Conservation (phyloP, 2,113 vertebrate species). For the Hypomesus transpacificus region DNA sequence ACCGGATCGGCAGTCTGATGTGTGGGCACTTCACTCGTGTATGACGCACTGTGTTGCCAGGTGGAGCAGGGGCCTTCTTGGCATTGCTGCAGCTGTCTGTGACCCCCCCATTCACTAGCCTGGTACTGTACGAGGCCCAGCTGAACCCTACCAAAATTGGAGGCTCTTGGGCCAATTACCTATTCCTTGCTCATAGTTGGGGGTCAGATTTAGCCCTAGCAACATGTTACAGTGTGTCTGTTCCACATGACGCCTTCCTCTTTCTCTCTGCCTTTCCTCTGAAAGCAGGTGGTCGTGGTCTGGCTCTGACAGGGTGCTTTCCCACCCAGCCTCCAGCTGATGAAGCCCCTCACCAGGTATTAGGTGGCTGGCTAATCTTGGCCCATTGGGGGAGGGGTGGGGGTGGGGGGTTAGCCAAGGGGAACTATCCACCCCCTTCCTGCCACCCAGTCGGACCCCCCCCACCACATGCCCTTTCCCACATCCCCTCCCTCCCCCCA, state of each 20-base stretch:
- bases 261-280: constrained; percentile 17
- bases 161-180: too few relatives aligned
- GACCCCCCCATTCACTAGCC: too few relatives aligned
- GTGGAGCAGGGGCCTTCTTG: constrained; percentile 23
- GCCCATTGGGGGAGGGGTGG: constrained; percentile 33
- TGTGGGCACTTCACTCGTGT: constrained; percentile 60
- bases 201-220: too few relatives aligned
- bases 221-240: constrained; percentile 1
- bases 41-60: constrained; percentile 49
- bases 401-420: constrained; percentile 47
- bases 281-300: constrained; percentile 52
- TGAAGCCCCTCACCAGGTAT: constrained; percentile 45
- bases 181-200: too few relatives aligned
- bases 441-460: background rate
- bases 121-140: background rate
- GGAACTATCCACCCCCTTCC: constrained; percentile 23
- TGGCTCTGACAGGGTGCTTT: constrained; percentile 59
- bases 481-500: background rate
- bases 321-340: constrained; percentile 42
- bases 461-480: background rate
- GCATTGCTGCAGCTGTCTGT: too few relatives aligned
- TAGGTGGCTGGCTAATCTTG: constrained; percentile 47
- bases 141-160: too few relatives aligned
- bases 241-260: background rate
- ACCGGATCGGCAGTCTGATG: constrained; percentile 71